Conservation (phyloP, 2,113 vertebrate species). For the Tichodroma muraria region DNA sequence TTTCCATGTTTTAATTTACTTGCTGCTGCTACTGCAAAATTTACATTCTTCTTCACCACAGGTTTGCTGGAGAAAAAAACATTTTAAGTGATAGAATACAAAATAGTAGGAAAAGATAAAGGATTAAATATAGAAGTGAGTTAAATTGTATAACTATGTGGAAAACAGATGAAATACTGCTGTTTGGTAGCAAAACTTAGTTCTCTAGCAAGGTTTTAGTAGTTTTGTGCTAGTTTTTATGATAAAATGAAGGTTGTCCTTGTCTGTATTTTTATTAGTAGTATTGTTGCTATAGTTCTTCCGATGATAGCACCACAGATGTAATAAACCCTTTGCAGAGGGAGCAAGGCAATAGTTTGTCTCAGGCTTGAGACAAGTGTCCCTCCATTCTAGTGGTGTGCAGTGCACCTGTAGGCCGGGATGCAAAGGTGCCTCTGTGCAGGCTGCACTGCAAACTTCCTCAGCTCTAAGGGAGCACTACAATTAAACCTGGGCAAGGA, state of each 20-base stretch:
- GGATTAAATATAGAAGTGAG: neutral
- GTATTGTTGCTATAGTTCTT: neutral
- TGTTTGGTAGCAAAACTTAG: neutral
- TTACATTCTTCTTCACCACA: neutral
- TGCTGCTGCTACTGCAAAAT: constrained; percentile 10
- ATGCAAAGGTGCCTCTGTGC: neutral
- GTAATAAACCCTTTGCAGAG: neutral
- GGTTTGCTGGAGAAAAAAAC: neutral
- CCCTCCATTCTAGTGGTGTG: neutral
- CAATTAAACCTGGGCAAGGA: neutral
- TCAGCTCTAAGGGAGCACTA: neutral
- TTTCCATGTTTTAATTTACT: constrained; percentile 37
- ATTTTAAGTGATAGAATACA: neutral
- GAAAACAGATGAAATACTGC: neutral
- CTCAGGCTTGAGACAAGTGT: neutral
- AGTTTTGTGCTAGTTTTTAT: neutral
- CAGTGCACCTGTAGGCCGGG: neutral
- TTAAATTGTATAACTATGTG: neutral
- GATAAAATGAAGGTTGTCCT: neutral
- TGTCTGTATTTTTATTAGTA: neutral
- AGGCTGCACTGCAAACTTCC: rapidly evolving
- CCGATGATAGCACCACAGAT: neutral
- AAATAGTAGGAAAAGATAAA: neutral
- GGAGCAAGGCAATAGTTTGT: neutral
- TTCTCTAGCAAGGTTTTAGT: neutral